Base-by-base conservation (phyloP, 2,113 vertebrate species). In the Burhinus bistriatus region DNA sequence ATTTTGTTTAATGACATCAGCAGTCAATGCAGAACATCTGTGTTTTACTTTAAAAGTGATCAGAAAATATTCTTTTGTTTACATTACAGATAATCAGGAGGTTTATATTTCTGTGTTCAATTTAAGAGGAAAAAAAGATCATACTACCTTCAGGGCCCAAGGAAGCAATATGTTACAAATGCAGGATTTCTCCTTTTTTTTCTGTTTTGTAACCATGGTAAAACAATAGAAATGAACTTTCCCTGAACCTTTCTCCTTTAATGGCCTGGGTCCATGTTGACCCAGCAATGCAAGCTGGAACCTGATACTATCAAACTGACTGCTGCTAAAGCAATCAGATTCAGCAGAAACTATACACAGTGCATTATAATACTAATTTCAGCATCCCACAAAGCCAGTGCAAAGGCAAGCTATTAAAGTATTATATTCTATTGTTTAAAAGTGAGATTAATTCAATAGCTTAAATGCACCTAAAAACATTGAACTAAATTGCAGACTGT, bases 191-290 rank as follows among this genome's bases (percentile, higher is more conserved):
- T 98, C 89, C 73, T 84, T 97, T 98, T 98, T 98, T 98, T 97
- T 90, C 59, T 96, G 98, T 99, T 99, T 99, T 98, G 98, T 98
- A 99, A 98, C 98, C 98, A 98, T 98, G 98, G 98, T 97, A 99
- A 99, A 99, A 99, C 99, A 99, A 99, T 99, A 99, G 98, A 97
- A 95, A 97, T 99, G 99, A 99, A 99, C 99, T 99, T 99, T 99
- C 99, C 98, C 99, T 99, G 99, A 99, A 99, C 99, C 98, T 98
- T 98, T 98, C 98, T 99, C 99, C 98, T 99, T 99, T 99, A 99
- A 99, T 99, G 99, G 99, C 98, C 98, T 98, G 98, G 98, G 98
- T 98, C 99, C 98, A 98, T 98, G 98, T 98, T 99, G 99, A 99
- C 99, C 99, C 98, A 99, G 98, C 98, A 98, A 98, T 98, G 98